phyloP scores from a whole-genome alignment of 2,797 vertebrate genomes.

The Anisognathus igniventris region DNA sequence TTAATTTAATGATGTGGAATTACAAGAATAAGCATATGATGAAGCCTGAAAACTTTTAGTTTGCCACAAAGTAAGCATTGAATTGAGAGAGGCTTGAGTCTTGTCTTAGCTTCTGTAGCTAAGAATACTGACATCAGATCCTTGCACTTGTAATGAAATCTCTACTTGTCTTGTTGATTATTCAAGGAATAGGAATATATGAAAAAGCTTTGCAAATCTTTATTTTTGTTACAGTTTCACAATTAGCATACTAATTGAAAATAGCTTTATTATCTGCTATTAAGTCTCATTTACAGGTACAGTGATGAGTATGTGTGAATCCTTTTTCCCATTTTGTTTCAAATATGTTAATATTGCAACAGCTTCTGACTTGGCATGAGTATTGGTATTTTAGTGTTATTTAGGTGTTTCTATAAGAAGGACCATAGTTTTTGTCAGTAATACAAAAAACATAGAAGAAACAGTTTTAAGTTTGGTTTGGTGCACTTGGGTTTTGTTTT shows the following conservation, averaged over 20 bases:
- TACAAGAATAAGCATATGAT: background rate
- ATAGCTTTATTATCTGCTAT: background rate
- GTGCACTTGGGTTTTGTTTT: background rate
- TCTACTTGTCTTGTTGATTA: background rate
- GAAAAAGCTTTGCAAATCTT: background rate
- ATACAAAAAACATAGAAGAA: background rate
- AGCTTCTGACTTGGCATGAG: background rate
- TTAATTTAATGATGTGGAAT: background rate
- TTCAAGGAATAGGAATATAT: background rate
- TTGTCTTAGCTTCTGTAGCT: background rate
- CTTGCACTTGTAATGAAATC: background rate
- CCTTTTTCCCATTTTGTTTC: background rate
- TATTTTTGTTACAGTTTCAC: background rate
- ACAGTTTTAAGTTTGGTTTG: background rate
- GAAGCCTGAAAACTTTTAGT: background rate
- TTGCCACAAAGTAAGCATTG: background rate
- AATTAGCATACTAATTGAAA: background rate
- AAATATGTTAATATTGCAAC: background rate
- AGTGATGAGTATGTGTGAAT: background rate
- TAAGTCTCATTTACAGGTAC: background rate
- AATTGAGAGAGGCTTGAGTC: background rate
- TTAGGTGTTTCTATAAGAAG: background rate
- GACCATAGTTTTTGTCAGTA: background rate
- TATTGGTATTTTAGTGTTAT: background rate
- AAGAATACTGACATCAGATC: background rate